A percentile compares a stretch with the other conserved stretches of the same genome.
phyloP scores from a whole-genome alignment of 2,888 invertebrate species.

The Protula sp. region DNA sequence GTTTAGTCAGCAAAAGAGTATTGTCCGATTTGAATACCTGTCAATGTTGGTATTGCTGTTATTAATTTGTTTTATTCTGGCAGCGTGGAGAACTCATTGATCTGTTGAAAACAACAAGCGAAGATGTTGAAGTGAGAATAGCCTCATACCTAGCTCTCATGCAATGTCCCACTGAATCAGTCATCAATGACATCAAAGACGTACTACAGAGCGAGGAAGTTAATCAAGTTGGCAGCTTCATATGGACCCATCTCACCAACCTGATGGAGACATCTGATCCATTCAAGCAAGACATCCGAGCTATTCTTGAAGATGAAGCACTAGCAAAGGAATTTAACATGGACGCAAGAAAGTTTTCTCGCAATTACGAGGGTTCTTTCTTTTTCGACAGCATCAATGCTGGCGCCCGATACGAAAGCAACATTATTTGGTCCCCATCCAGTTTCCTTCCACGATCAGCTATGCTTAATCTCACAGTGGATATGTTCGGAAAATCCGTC shows the following conservation, averaged over 20 bases:
- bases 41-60: too few species aligned
- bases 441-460: conserved; percentile 51
- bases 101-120: conserved; percentile 65
- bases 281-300: conserved; percentile 76
- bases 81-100: conserved; percentile 53
- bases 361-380: conserved; percentile 72
- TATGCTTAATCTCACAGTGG: conserved; percentile 49
- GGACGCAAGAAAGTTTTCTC: conserved; percentile 83
- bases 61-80: background rate
- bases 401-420: conserved; percentile 41
- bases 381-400: conserved; percentile 80
- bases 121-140: conserved; percentile 79
- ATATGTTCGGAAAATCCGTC: conserved; percentile 70
- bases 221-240: conserved; percentile 75
- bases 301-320: conserved; percentile 73
- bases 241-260: conserved; percentile 90
- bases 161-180: conserved; percentile 66
- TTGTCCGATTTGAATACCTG: too few species aligned
- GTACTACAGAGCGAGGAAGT: conserved; percentile 34
- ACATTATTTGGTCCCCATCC: conserved; percentile 48
- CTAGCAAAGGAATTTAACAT: conserved; percentile 76
- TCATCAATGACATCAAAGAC: background rate
- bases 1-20: too few species aligned
- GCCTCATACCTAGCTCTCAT: conserved; percentile 83
- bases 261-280: conserved; percentile 79